Evolutionary conservation across 1,140 invertebrate genomes (phyloP).

Genomic region (Yoshiicerus persimilis): DNA sequence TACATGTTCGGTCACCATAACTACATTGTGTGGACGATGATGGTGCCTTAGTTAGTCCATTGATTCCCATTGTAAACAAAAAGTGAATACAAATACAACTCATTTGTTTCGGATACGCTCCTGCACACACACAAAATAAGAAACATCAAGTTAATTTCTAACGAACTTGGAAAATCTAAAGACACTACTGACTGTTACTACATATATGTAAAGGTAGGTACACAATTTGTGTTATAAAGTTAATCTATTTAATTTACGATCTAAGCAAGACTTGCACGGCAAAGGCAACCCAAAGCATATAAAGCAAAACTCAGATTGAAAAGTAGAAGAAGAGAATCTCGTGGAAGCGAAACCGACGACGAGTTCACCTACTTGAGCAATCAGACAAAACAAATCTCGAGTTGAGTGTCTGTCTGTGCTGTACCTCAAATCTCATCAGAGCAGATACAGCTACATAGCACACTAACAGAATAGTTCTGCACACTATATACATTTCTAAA

Average conservation of each 20-base stretch:
- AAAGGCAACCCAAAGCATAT: neutral
- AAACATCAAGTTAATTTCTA: neutral
- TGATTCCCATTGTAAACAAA: neutral
- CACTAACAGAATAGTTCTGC: too few species aligned
- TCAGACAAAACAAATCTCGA: slow-evolving; percentile 25
- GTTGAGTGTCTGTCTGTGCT: neutral
- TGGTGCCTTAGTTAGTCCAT: neutral
- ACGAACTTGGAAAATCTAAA: neutral
- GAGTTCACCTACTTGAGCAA: slow-evolving; percentile 23
- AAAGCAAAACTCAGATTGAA: neutral
- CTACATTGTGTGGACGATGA: neutral
- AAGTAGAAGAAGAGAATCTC: neutral
- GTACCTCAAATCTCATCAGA: too few species aligned
- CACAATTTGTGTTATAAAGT: too few species aligned
- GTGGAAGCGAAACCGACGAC: slow-evolving; percentile 4
- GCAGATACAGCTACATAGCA: too few species aligned
- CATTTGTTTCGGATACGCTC: neutral
- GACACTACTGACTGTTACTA: neutral
- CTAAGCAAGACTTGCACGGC: neutral
- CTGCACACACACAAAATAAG: neutral
- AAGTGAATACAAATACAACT: neutral
- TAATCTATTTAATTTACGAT: neutral
- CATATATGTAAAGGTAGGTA: too few species aligned
- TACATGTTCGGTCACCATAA: neutral
- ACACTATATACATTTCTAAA: neutral